phyloP scores from a whole-genome alignment of 2,888 invertebrate genomes.

The Drosophila pegasa region DNA sequence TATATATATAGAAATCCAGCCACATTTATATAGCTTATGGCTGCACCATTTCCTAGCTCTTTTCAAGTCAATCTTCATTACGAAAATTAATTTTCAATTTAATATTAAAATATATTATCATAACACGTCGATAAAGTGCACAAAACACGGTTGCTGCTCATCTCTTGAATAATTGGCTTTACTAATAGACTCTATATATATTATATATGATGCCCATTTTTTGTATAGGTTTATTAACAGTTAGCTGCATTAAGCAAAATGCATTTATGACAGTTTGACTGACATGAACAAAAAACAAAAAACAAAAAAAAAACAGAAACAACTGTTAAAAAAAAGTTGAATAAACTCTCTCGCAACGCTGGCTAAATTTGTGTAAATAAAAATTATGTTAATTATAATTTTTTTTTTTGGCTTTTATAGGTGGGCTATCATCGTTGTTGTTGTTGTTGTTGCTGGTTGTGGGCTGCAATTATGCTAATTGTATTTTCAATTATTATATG shows the following conservation, averaged over 20 bases:
- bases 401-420: constrained; percentile 28
- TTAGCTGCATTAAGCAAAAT: constrained; percentile 2
- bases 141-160: constrained; percentile 5
- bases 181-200: constrained; percentile 9
- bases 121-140: not conserved
- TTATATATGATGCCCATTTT: not conserved
- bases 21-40: too few relatives aligned
- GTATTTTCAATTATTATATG: constrained; percentile 79
- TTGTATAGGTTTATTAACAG: not conserved
- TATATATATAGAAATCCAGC: too few relatives aligned
- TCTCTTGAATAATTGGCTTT: constrained; percentile 12
- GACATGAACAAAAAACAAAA: not conserved
- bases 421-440: constrained; percentile 21
- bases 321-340: constrained; percentile 28
- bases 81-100: constrained; percentile 6
- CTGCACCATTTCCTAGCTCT: not conserved
- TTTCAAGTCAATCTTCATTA: constrained; percentile 1
- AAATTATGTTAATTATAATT: constrained; percentile 76
- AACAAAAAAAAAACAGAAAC: constrained; percentile 7
- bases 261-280: constrained; percentile 7
- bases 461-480: constrained; percentile 75
- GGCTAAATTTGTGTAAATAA: constrained; percentile 74
- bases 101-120: constrained; percentile 4
- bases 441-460: constrained; percentile 11
- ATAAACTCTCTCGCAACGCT: constrained; percentile 34